Evolutionary conservation across 2,113 vertebrate species (phyloP), one percentile per base, ranked within the genome.

Genomic region (Mastomys coucha): DNA sequence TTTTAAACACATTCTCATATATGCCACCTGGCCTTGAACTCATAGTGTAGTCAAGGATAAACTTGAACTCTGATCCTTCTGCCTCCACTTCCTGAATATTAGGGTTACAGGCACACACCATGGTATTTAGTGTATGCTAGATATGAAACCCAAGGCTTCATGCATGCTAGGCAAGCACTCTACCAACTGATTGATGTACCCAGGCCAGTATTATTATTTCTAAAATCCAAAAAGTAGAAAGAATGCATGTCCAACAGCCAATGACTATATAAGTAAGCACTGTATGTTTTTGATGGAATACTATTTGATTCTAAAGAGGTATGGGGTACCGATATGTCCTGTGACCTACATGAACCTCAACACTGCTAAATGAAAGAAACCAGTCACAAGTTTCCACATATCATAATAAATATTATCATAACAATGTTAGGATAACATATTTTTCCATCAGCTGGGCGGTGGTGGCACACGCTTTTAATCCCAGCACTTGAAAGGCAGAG

Each of bases 361-460:
- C 81, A 93, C 88, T 65, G 56, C 22, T 88, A 85, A 95, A 72
- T 88, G 26, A 81, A 96, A 88, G 36, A 95, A 91, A 67, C 31
- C 1, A 36, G 39, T 84, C 63, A 70, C 39, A 94, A 77, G 58
- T 84, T 28, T 89, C 20, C 17, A 73, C 60, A 53, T 92, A 70
- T 56, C 63, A 70, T 70, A 39, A 53, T 26, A 69, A 51, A 72
- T n/a, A 58, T 73, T 39, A 56, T 26, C 4, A 49, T 45, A 72
- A 28, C 13, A 28, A 24, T 70, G 26, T 36, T 70, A 69, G 22
- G 28, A 51, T 51, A n/a, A n/a, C n/a, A n/a, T n/a, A n/a, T n/a
- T n/a, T n/a, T n/a, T n/a, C n/a, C n/a, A n/a, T n/a, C n/a, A n/a
- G n/a, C n/a, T n/a, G n/a, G n/a, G n/a, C n/a, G n/a, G n/a, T n/a